Base-by-base conservation (phyloP, 1,140 invertebrate species). In the Rhopalosiphum maidis region DNA sequence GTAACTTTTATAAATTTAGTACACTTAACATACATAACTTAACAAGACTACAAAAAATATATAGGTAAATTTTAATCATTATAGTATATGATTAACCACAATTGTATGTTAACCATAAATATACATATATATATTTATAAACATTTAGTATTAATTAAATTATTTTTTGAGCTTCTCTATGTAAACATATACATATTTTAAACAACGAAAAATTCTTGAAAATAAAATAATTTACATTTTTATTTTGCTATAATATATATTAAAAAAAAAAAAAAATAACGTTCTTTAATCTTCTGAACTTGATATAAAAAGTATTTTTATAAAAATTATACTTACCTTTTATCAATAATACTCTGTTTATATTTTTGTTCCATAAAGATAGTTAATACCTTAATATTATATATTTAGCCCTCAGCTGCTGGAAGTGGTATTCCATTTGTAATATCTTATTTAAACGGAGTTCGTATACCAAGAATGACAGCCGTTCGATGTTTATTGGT, bases 371-470 rank as follows among this genome's bases (percentile, higher is more conserved):
- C 60, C 30, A n/a, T 5, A 68, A n/a, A 18, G 18, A 68, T 18
- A 68, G 60, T 68, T 68, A n/a, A 68, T 68, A 18, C 5, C n/a
- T 15, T n/a, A 68, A 41, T 93, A 7, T 35, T 85, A 85, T 91
- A 94, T 94, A 93, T 96, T 93, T 94, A 97, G 96, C 99, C 99
- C 25, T 97, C 98, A n/a, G 98, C 99, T 83, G 97, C 97, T 85
- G 99, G 99, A 7, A 99, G 98, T 96, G 99, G 99, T 41, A 99
- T 99, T 94, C 99, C 99, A 6, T 98, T 99, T 95, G 98, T 99
- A 1, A 99, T 99, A 96, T 99, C 98, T 95, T 99, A 99, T 95
- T 96, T 99, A 43, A 99, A 99, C 95, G 99, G 99, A 21, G 97
- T 99, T 0, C 99, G 99, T 96, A 96, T 99, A 93, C 98, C 98